phyloP scores from a whole-genome alignment of 2,113 vertebrate species.

The Phylloscopus trochilus region DNA sequence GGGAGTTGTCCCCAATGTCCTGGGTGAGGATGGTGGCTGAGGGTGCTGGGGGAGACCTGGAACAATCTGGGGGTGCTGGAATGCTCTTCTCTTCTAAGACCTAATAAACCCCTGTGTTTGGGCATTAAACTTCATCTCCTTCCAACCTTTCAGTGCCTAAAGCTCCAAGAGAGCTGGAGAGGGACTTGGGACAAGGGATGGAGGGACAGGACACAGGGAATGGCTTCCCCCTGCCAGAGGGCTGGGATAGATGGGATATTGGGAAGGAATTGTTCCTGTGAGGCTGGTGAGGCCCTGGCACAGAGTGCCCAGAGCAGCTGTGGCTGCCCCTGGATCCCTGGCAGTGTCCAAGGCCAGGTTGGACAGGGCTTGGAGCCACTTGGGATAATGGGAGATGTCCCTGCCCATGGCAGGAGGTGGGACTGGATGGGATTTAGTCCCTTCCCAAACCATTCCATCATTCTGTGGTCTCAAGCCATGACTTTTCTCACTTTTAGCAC shows the following conservation, averaged over 20 bases:
- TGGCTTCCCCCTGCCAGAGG: not conserved
- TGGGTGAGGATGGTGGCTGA: not conserved
- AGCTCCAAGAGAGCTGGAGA: not conserved
- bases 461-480: not conserved
- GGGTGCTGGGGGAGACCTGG: not conserved
- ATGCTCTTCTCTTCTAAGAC: not conserved
- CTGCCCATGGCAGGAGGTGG: not conserved
- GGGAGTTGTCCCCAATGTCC: not conserved
- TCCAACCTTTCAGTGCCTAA: not conserved
- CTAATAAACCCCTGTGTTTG: not conserved
- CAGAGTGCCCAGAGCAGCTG: not conserved
- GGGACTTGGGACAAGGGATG: not conserved
- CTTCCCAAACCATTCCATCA: not conserved
- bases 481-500: not conserved
- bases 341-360: not conserved
- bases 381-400: fast-evolving
- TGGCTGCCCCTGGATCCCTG: not conserved
- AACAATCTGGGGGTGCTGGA: not conserved
- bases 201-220: not conserved
- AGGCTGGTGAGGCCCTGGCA: fast-evolving
- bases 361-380: no score
- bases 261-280: fast-evolving
- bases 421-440: not conserved
- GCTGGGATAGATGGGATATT: no score
- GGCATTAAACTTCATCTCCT: not conserved